Percentiles rank a stretch among this genome's conserved stretches.
Evolutionary conservation across 2,797 vertebrate species (phyloP).

Genomic region (Phylloscopus collybita): DNA sequence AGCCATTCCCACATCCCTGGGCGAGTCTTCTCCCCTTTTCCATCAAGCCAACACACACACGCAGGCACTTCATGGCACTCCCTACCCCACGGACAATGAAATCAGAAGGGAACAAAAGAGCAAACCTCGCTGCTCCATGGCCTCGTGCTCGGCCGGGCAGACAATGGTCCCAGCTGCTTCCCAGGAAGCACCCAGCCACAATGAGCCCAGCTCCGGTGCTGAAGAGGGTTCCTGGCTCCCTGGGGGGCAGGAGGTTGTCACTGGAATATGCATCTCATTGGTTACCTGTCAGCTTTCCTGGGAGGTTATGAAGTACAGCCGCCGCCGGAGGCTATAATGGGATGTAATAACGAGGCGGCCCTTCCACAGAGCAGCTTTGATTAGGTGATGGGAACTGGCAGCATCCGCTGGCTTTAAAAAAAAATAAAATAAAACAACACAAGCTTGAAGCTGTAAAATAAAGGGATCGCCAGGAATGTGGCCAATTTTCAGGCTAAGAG

Average conservation of each 20-base stretch:
- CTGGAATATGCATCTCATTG: constrained; percentile 59
- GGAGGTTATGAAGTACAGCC: constrained; percentile 28
- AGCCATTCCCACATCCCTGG: accelerated
- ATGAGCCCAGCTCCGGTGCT: neutral
- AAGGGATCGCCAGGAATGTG: neutral
- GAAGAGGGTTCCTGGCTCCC: neutral
- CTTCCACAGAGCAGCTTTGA: constrained; percentile 35
- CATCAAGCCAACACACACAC: neutral
- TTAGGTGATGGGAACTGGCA: constrained; percentile 49
- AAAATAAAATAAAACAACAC: neutral
- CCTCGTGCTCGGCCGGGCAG: neutral
- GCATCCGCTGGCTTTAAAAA: neutral
- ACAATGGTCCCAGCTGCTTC: constrained; percentile 54
- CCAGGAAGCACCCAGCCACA: neutral
- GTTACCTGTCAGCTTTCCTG: constrained; percentile 63
- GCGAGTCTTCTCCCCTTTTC: neutral
- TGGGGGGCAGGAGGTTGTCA: neutral
- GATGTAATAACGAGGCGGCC: constrained; percentile 32
- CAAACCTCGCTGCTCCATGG: constrained; percentile 50
- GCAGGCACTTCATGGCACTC: neutral
- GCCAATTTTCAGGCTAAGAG: neutral
- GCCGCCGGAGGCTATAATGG: constrained; percentile 36
- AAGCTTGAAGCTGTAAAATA: neutral
- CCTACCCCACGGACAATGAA: neutral
- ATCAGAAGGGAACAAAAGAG: constrained; percentile 47